A percentile compares a stretch with the other conserved stretches of the same genome.
Conservation (phyloP, 2,113 vertebrate genomes). For the Coryphaenoides rupestris region DNA sequence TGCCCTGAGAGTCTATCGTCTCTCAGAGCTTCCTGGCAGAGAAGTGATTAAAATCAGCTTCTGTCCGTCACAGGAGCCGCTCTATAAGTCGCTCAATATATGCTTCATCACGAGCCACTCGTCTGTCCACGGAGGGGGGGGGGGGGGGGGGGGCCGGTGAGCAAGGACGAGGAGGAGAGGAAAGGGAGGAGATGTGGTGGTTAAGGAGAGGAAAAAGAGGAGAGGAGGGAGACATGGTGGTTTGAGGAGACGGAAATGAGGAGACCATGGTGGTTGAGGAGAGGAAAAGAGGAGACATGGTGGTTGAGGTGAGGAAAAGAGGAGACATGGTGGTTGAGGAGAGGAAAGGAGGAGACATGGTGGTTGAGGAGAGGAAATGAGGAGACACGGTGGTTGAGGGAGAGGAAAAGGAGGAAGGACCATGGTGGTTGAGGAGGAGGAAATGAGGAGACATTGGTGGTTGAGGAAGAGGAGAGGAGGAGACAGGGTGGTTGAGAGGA, state of each 20-base stretch:
- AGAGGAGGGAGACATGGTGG: not conserved
- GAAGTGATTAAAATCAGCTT: conserved; percentile 42
- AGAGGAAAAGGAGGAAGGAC: no score
- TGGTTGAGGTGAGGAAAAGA: no score
- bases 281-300: no score
- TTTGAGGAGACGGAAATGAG: not conserved
- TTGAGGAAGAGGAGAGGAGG: no score
- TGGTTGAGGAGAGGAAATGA: no score
- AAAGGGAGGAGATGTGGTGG: not conserved
- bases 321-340: no score
- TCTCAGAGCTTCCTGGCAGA: conserved; percentile 20
- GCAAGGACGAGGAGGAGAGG: not conserved
- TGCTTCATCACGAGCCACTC: conserved; percentile 26
- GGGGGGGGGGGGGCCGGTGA: not conserved
- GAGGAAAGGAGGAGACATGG: not conserved
- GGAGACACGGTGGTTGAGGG: not conserved
- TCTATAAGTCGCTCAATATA: conserved; percentile 31
- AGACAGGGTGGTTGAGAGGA: no score
- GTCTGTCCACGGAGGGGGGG: not conserved
- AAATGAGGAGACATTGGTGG: no score
- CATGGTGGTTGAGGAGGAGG: no score
- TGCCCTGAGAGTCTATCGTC: not conserved
- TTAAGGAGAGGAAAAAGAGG: not conserved
- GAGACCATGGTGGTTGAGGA: no score
- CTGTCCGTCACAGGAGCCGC: conserved; percentile 11